Percentiles rank a stretch among this genome's conserved stretches.
Conservation (phyloP, 2,888 invertebrate species). For the Unio delphinus region DNA sequence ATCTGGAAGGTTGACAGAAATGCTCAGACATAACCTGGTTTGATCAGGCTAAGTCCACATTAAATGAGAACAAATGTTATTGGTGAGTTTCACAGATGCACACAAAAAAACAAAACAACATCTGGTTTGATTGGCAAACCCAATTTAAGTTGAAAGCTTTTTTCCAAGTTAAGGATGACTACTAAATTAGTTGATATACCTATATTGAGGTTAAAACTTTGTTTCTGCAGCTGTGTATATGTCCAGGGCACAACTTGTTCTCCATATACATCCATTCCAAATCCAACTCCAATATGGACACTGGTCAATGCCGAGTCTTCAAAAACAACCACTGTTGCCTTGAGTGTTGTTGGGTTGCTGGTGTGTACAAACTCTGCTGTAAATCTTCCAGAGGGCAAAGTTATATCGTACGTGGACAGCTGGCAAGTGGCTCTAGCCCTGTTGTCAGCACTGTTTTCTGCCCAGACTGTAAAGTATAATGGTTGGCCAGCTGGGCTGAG, state of each 20-base stretch:
- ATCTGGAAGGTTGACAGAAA: too few relatives aligned
- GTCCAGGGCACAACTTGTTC: constrained; percentile 22
- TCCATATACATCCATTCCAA: constrained; percentile 23
- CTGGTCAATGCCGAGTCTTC: constrained; percentile 34
- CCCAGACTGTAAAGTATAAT: constrained; percentile 42
- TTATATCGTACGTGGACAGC: constrained; percentile 41
- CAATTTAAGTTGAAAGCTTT: too few relatives aligned
- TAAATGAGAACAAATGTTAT: too few relatives aligned
- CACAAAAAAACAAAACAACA: too few relatives aligned
- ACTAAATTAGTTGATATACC: too few relatives aligned
- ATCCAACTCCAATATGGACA: constrained; percentile 15
- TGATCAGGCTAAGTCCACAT: too few relatives aligned
- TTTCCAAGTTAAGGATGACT: too few relatives aligned
- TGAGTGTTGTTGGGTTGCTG: constrained; percentile 37
- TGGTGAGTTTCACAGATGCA: too few relatives aligned
- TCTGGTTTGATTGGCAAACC: too few relatives aligned
- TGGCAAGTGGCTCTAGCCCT: constrained; percentile 32
- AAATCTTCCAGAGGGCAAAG: constrained; percentile 41
- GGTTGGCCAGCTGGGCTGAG: constrained; percentile 26
- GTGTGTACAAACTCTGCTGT: constrained; percentile 33
- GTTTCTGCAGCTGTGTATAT: constrained; percentile 1
- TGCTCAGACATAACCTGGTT: too few relatives aligned
- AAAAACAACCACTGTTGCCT: constrained; percentile 33
- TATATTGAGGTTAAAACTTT: too few relatives aligned
- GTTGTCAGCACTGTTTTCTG: constrained; percentile 40